phyloP scores from a whole-genome alignment of 37 sponge, comb jelly and placozoan genomes.

The Halichondria panicea region DNA sequence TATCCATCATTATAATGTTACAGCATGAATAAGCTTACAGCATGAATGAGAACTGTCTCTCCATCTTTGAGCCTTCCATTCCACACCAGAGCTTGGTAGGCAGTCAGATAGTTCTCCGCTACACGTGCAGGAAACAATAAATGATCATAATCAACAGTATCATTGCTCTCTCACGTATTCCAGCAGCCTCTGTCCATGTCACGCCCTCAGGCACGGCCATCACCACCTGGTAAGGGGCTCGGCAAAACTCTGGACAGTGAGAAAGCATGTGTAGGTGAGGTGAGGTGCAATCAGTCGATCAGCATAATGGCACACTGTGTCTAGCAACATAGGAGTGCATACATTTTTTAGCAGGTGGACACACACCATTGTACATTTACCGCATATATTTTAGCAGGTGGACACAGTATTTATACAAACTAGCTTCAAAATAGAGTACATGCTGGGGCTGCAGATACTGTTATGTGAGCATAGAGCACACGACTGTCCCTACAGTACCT shows the following conservation, averaged over 20 bases:
- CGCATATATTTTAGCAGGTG: no score
- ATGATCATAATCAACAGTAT: background rate
- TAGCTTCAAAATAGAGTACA: no score
- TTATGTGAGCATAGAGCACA: no score
- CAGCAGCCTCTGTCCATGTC: background rate
- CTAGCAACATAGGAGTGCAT: no score
- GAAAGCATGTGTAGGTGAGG: background rate
- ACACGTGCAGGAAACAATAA: background rate
- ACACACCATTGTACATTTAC: no score
- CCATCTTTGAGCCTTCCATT: constrained; percentile 64
- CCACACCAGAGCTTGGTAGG: constrained; percentile 76
- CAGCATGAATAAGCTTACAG: constrained; percentile 47
- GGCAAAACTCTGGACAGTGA: constrained; percentile 56
- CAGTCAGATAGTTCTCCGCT: constrained; percentile 87
- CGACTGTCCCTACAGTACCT: no score
- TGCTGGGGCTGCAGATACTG: no score
- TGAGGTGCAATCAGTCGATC: background rate
- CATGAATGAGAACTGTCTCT: constrained; percentile 81
- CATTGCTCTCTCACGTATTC: background rate
- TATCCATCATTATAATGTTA: no score
- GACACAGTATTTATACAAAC: no score
- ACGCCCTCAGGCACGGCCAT: constrained; percentile 64
- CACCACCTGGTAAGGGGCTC: constrained; percentile 75
- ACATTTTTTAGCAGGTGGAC: no score
- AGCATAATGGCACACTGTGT: no score